Percentiles rank a stretch among this genome's conserved stretches.
phyloP scores from a whole-genome alignment of 2,113 vertebrate species.

The Lanius ludovicianus region DNA sequence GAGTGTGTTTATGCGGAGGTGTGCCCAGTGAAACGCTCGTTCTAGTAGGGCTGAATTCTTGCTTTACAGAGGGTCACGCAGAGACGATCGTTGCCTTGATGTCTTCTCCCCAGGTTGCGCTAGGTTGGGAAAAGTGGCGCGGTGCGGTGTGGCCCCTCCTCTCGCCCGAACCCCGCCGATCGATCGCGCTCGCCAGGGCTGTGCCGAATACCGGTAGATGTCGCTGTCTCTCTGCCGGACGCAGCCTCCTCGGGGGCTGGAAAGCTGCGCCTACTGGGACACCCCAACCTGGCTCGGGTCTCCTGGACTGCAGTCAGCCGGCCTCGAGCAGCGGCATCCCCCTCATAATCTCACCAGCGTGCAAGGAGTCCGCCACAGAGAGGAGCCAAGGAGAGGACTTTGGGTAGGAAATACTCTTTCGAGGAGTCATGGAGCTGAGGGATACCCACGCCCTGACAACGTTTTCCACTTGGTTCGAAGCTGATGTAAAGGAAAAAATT shows the following conservation, averaged over 20 bases:
- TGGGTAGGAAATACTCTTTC: neutral
- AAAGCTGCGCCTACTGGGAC: neutral
- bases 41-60: neutral
- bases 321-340: neutral
- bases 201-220: conserved; percentile 61
- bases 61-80: neutral
- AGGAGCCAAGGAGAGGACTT: neutral
- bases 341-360: neutral
- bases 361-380: neutral
- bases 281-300: neutral
- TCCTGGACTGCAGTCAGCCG: neutral
- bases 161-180: neutral
- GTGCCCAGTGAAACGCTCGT: neutral
- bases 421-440: neutral
- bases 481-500: neutral
- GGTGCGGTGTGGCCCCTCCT: neutral
- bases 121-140: neutral
- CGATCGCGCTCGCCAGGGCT: neutral
- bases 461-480: neutral
- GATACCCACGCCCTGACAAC: neutral
- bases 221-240: conserved; percentile 60
- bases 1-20: neutral
- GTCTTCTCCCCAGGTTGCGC: neutral
- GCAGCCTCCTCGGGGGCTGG: neutral
- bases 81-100: neutral